Conservation (phyloP, 2,113 vertebrate species). For the Vulpes lagopus region DNA sequence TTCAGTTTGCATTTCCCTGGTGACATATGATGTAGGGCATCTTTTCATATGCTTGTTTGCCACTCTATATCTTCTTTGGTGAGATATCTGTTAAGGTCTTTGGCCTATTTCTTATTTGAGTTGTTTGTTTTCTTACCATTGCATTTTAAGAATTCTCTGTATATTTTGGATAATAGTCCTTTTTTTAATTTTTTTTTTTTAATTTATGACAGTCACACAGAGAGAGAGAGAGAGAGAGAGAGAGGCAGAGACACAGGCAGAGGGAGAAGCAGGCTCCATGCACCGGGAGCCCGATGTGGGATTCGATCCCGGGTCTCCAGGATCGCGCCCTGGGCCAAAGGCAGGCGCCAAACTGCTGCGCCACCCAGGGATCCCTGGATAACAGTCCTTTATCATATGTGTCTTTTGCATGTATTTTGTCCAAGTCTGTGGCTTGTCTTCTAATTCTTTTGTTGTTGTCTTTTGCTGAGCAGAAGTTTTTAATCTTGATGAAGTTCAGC, state of each 20-base stretch:
- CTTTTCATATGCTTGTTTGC: background rate
- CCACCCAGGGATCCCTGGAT: background rate
- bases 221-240: no score
- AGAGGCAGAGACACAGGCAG: no score
- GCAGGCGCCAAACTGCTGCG: no score
- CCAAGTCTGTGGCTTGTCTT: background rate
- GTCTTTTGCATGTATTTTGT: conserved; percentile 14
- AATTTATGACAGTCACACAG: no score
- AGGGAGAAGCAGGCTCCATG: no score
- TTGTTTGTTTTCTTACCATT: background rate
- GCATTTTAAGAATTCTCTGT: background rate
- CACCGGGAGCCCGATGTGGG: no score
- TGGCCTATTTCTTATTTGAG: background rate
- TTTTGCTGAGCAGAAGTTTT: background rate
- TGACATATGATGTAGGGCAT: background rate
- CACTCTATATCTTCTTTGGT: conserved; percentile 11
- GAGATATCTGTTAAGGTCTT: background rate
- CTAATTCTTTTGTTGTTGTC: background rate
- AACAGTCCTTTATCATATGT: background rate
- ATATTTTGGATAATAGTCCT: background rate
- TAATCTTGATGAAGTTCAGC: background rate
- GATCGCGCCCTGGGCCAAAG: no score
- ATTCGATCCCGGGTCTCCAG: no score
- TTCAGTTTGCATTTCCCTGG: background rate
- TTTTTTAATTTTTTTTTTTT: background rate